Evolutionary conservation across 2,888 invertebrate species (phyloP).

Genomic region (Melinaea marsaeus): DNA sequence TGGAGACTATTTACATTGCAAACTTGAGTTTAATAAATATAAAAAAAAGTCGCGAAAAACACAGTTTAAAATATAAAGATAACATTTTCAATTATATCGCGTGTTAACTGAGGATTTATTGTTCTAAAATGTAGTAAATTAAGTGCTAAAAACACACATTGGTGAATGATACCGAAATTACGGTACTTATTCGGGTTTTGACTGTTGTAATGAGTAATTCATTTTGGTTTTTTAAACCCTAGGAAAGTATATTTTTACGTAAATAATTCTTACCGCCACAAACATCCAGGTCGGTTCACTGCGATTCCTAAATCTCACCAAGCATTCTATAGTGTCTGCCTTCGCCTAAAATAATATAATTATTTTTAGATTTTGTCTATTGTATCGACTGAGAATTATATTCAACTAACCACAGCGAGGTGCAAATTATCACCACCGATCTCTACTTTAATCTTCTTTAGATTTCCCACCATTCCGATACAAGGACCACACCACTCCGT

Average conservation of each 20-base stretch:
- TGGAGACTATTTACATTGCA: not conserved
- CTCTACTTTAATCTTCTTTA: constrained; percentile 92
- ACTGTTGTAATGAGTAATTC: too few relatives aligned
- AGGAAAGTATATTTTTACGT: not conserved
- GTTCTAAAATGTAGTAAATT: not conserved
- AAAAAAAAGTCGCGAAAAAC: not conserved
- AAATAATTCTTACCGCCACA: constrained; percentile 79
- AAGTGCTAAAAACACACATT: not conserved
- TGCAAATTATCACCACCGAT: constrained; percentile 89
- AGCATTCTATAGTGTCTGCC: constrained; percentile 84
- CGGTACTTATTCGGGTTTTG: too few relatives aligned
- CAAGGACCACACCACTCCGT: constrained; percentile 96
- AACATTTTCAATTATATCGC: constrained; percentile 8
- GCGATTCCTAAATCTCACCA: constrained; percentile 86
- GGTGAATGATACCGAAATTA: too few relatives aligned
- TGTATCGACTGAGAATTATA: not conserved
- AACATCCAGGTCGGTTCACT: constrained; percentile 96
- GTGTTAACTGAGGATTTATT: constrained; percentile 6
- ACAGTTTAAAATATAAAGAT: constrained; percentile 3
- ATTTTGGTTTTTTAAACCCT: too few relatives aligned
- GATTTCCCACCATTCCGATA: constrained; percentile 87
- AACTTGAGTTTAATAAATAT: not conserved
- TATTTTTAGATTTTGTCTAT: not conserved
- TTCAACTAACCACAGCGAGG: constrained; percentile 82
- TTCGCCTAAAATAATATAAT: constrained; percentile 78